Conservation (phyloP, 2,888 invertebrate species). For the Lysandra bellargus region DNA sequence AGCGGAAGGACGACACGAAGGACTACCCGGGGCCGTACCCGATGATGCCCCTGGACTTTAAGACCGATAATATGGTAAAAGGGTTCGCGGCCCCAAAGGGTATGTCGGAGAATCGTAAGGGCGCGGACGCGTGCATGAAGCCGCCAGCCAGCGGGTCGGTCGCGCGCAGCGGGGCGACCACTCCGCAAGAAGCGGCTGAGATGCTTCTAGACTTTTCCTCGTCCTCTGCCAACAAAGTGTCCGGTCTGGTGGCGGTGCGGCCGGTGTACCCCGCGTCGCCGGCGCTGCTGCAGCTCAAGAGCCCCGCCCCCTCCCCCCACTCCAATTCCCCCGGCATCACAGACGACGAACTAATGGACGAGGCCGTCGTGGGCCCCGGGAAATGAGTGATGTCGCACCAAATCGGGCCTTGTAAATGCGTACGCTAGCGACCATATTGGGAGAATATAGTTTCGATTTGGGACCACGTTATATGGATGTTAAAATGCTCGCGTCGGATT, state of each 20-base stretch:
- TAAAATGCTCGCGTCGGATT: background rate
- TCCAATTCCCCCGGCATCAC: conserved; percentile 90
- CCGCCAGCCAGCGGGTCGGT: conserved; percentile 70
- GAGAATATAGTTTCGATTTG: conserved; percentile 25
- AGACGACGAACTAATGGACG: conserved; percentile 95
- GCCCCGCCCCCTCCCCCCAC: conserved; percentile 86
- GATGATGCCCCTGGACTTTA: conserved; percentile 69
- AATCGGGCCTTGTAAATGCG: background rate
- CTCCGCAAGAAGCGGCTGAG: conserved; percentile 82
- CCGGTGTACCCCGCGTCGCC: conserved; percentile 83
- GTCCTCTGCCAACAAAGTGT: conserved; percentile 78
- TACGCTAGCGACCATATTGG: background rate
- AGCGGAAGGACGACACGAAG: conserved; percentile 69
- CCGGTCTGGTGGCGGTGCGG: conserved; percentile 77
- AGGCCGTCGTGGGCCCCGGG: conserved; percentile 89
- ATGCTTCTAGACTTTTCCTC: conserved; percentile 84
- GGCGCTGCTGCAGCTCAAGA: conserved; percentile 87
- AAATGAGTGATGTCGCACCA: conserved; percentile 74
- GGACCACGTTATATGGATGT: conserved; percentile 20
- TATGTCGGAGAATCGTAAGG: conserved; percentile 69
- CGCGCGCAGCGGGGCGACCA: conserved; percentile 69
- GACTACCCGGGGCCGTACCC: conserved; percentile 64
- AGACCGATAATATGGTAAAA: conserved; percentile 72
- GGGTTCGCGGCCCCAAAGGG: conserved; percentile 73
- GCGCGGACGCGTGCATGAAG: conserved; percentile 73